Evolutionary conservation across 2,797 vertebrate genomes (phyloP), one percentile per base, ranked within the genome.

Genomic region (Huso huso): DNA sequence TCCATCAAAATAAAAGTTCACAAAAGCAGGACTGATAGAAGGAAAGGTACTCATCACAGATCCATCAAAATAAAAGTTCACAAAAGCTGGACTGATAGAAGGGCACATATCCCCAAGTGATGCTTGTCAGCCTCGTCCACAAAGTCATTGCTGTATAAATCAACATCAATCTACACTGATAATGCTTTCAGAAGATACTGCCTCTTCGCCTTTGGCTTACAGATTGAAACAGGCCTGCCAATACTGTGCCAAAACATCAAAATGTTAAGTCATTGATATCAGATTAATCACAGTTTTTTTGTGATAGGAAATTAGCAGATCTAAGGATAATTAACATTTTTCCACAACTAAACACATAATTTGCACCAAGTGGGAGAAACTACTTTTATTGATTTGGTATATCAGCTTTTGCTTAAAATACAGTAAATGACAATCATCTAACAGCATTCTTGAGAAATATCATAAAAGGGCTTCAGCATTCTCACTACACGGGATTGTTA

Each of bases 61-160:
- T 58, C 55, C 6, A 53, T 53, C 11, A 58, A n/a, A 11, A 7
- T 58, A 11, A 11, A 11, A 58, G 55, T n/a, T 11, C 10, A 11
- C 55, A 11, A 58, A 58, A 58, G 55, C 12, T n/a, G 55, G 12
- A 37, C 12, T 58, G 9, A n/a, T 13, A n/a, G 55, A 58, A 58
- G 55, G 55, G 15, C 55, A 58, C 12, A n/a, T 58, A n/a, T 11
- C 55, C 55, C 55, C 55, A 11, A 58, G 55, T 58, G 55, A 58
- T 58, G 6, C 55, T n/a, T 15, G 55, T n/a, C 55, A 58, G 11
- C 55, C 55, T 58, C 5, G 15, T 58, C 55, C 55, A 58, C 55
- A 58, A 58, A 58, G 55, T 58, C 8, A 58, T 58, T 58, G 7
- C 10, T 11, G 55, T n/a, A 58, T 58, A 58, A 58, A 58, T 58